Percentiles rank a stretch among this genome's conserved stretches.
Conservation (phyloP, 2,888 invertebrate species). For the Phengaris alcon region DNA sequence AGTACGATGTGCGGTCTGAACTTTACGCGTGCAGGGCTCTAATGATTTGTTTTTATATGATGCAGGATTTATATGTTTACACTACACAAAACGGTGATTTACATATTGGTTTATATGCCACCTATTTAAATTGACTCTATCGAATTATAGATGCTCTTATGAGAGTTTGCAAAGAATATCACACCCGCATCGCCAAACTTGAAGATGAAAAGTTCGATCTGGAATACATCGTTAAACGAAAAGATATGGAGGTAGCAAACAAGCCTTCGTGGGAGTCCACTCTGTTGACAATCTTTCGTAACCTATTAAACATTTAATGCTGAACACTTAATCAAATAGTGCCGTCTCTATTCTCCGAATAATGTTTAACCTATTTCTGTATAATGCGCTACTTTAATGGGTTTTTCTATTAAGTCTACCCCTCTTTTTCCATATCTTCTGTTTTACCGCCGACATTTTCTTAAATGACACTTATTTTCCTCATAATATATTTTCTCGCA, state of each 20-base stretch:
- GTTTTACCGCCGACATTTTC: slow-evolving; percentile 58
- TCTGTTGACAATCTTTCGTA: slow-evolving; percentile 69
- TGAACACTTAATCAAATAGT: slow-evolving; percentile 66
- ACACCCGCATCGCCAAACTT: slow-evolving; percentile 91
- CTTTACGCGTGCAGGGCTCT: no score
- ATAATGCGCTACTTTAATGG: slow-evolving; percentile 54
- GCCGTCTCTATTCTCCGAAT: slow-evolving; percentile 60
- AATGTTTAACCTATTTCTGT: slow-evolving; percentile 59
- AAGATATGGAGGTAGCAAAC: slow-evolving; percentile 97
- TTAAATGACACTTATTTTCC: slow-evolving; percentile 59
- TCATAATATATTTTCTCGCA: slow-evolving; percentile 57
- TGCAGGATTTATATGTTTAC: slow-evolving; percentile 34
- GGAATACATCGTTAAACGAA: slow-evolving; percentile 98
- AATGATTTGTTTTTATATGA: slow-evolving; percentile 31
- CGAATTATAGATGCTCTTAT: slow-evolving; percentile 85
- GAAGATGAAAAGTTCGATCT: slow-evolving; percentile 98
- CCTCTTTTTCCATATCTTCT: slow-evolving; percentile 61
- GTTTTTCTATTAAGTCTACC: slow-evolving; percentile 46
- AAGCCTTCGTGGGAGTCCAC: slow-evolving; percentile 57
- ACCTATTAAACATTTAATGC: slow-evolving; percentile 66
- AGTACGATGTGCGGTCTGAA: no score
- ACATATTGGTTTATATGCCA: slow-evolving; percentile 43
- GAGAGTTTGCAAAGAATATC: slow-evolving; percentile 89
- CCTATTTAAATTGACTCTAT: slow-evolving; percentile 57
- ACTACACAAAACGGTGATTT: slow-evolving; percentile 52